Conservation (phyloP, 2,113 vertebrate species). For the Orthonyx spaldingii region DNA sequence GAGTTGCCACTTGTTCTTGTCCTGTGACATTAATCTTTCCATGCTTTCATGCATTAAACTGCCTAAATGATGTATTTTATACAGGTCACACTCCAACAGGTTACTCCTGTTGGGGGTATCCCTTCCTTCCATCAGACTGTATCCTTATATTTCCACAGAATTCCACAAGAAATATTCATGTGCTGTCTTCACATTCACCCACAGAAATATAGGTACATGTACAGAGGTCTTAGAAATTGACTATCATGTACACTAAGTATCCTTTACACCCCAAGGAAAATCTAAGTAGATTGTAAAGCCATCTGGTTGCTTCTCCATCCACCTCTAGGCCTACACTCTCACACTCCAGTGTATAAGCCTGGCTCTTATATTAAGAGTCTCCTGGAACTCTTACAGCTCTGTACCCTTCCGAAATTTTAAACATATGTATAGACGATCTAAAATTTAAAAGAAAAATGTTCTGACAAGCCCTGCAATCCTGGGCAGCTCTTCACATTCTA, state of each 20-base stretch:
- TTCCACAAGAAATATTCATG: background rate
- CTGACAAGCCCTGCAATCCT: background rate
- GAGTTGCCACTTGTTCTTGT: background rate
- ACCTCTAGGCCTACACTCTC: background rate
- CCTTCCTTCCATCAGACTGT: background rate
- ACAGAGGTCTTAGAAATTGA: background rate
- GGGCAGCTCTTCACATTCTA: background rate
- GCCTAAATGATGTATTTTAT: background rate
- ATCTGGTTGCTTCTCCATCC: background rate
- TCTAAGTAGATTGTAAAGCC: background rate
- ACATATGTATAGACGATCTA: background rate
- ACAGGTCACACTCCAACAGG: background rate
- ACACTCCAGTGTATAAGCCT: background rate
- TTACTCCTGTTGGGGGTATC: fast-evolving
- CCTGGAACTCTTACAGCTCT: background rate
- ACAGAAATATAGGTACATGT: background rate
- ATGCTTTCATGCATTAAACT: background rate
- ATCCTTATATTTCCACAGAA: background rate
- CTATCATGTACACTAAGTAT: fast-evolving
- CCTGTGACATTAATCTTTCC: background rate
- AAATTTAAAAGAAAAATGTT: background rate
- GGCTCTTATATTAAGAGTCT: background rate
- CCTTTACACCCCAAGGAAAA: background rate
- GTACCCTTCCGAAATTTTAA: background rate
- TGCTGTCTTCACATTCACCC: background rate